Percentiles rank a stretch among this genome's conserved stretches.
These are phyloP conservation scores for Lasioglossum leucozonium DNA, from an alignment of 2,888 invertebrate species.

Conservation along the genomic window DNA sequence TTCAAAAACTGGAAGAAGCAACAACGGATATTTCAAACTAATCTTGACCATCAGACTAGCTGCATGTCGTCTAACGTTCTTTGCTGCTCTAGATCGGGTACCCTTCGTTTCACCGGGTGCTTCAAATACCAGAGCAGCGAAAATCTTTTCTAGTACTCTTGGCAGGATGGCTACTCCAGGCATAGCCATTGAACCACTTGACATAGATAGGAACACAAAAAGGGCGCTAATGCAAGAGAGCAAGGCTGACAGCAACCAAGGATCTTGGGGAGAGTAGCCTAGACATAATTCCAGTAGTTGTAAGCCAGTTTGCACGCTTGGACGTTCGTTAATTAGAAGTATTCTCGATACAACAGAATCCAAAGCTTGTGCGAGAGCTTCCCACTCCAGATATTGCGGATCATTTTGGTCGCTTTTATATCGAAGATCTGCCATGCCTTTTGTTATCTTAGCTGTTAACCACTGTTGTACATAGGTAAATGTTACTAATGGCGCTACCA, in stretches of 20 bases:
- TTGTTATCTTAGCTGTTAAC: conserved; percentile 90
- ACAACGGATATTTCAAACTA: conserved; percentile 93
- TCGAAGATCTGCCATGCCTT: conserved; percentile 85
- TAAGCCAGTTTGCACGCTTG: conserved; percentile 91
- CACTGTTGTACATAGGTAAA: conserved; percentile 94
- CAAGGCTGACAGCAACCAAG: conserved; percentile 92
- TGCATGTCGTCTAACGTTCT: conserved; percentile 95
- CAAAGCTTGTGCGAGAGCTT: conserved; percentile 90
- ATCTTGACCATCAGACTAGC: conserved; percentile 96
- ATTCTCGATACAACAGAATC: conserved; percentile 94
- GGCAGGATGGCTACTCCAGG: conserved; percentile 90
- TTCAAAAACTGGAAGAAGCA: conserved; percentile 94
- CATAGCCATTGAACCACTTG: conserved; percentile 91
- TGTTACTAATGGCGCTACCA: conserved; percentile 92
- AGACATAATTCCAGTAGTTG: conserved; percentile 92
- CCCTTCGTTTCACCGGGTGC: conserved; percentile 89
- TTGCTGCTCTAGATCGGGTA: conserved; percentile 90
- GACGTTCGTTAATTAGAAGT: conserved; percentile 90
- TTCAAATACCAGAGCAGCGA: conserved; percentile 92
- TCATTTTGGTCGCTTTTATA: conserved; percentile 85
- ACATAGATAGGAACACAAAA: conserved; percentile 95
- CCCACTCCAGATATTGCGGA: conserved; percentile 93
- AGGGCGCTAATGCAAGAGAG: conserved; percentile 97
- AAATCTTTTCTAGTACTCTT: conserved; percentile 94
- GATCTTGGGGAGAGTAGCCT: conserved; percentile 90